Evolutionary conservation across 2,113 vertebrate species (phyloP), one percentile per base, ranked within the genome.

Genomic region (Cyphomyrus plagiostoma): DNA sequence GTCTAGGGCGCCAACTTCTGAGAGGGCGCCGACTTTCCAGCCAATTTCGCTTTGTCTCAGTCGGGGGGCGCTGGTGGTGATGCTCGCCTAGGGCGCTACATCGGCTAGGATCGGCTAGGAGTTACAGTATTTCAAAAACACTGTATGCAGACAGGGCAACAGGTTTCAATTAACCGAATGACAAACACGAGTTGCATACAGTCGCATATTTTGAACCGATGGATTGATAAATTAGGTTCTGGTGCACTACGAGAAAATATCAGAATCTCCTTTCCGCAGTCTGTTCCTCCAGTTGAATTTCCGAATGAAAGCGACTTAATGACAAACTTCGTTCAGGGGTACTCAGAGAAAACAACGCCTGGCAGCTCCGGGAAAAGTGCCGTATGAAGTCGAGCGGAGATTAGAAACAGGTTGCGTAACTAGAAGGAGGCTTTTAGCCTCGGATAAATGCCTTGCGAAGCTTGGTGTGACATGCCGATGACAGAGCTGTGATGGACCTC

Each of bases 341-440:
- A 39, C 74, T 42, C 35, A 80, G 35, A 39, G 74, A 80, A 80
- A 80, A 80, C 74, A 17, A 42, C 35, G 30, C 70, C 17, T 42
- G 74, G 35, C 74, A 1, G 15, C 74, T 42, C 17, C 15, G 35
- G 15, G 17, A 3, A 19, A 42, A 80, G 35, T 17, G 74, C 74
- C 2, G 74, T 15, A 13, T 42, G 35, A 19, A 80, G 13, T 30
- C 30, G 4, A 39, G 30, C 74, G 6, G 74, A 80, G 74, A 80
- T 80, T 80, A 42, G 35, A 80, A 80, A 80, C 74, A 80, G 74
- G 74, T 80, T 80, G 35, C 74, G 13, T 80, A 80, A 80, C 74
- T 80, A 15, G 13, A 39, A 80, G 30, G 74, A 80, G 74, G 74
- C 74, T 80, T 80, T 80, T 19, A 80, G 74, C 74, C 74, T 42